These are phyloP conservation scores for Harpalus rubripes DNA, from an alignment of 2,888 invertebrate genomes.

Conservation along the genomic window DNA sequence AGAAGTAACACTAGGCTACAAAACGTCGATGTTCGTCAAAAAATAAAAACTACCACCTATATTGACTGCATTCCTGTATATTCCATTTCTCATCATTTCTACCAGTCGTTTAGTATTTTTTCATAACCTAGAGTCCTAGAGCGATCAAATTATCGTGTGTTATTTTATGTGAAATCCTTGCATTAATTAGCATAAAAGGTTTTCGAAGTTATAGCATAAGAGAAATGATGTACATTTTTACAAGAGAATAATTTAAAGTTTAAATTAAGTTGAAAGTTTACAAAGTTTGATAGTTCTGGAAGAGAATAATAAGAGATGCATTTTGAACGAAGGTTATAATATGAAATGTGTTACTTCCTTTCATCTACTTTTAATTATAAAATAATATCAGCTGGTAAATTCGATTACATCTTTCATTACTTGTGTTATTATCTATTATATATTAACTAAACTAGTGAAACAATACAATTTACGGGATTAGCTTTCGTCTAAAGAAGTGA, in stretches of 20 bases:
- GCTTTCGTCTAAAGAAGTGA: no score
- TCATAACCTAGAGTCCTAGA: no score
- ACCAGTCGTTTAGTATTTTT: no score
- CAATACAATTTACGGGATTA: no score
- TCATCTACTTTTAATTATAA: constrained; percentile 21
- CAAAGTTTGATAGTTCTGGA: constrained; percentile 3
- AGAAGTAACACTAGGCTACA: no score
- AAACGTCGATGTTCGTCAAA: no score
- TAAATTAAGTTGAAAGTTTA: constrained; percentile 36
- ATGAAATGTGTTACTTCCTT: not conserved
- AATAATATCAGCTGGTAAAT: not conserved
- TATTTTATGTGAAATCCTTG: no score
- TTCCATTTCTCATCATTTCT: no score
- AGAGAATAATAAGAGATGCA: not conserved
- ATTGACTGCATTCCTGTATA: no score
- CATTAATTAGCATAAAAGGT: not conserved
- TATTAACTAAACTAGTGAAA: no score
- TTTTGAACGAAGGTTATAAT: not conserved
- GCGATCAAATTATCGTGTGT: no score
- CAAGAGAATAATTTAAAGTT: constrained; percentile 49
- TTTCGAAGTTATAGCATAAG: not conserved
- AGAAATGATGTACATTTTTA: constrained; percentile 24
- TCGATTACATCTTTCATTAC: not conserved
- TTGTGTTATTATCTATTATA: not conserved
- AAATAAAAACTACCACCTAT: no score